Conservation (phyloP, 2,797 vertebrate species). For the Epinephelus awoara region DNA sequence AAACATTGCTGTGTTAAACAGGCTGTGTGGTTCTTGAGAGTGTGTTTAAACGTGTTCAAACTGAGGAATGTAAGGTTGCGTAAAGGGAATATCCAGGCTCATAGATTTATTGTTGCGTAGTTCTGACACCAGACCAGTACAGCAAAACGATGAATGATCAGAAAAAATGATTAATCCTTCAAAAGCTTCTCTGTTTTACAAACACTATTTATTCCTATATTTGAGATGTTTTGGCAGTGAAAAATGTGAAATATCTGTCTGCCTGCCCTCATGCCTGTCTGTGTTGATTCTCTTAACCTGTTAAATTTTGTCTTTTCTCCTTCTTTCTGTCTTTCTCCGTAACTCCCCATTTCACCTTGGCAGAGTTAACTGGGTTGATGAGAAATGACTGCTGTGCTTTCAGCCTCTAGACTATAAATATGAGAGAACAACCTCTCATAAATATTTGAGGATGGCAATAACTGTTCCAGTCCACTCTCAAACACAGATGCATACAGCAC, state of each 20-base stretch:
- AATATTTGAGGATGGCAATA: constrained; percentile 70
- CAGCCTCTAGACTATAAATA: constrained; percentile 54
- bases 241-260: not conserved
- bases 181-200: not conserved
- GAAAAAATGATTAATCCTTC: not conserved
- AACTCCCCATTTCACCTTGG: constrained; percentile 26
- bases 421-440: constrained; percentile 60
- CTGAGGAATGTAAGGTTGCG: constrained; percentile 14
- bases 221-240: constrained; percentile 9
- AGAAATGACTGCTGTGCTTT: constrained; percentile 49
- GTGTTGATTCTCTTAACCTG: not conserved
- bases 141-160: not conserved
- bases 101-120: constrained; percentile 9
- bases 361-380: constrained; percentile 32
- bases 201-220: not conserved
- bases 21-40: constrained; percentile 4
- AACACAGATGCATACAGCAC: constrained; percentile 6
- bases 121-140: not conserved
- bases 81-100: not conserved
- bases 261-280: not conserved
- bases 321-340: not conserved
- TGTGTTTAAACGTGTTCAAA: constrained; percentile 1
- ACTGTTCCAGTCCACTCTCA: constrained; percentile 34
- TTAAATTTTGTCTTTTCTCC: not conserved
- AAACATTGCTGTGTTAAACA: too few species aligned